Evolutionary conservation across 2,888 invertebrate species (phyloP).

Genomic region (Tenodera sinensis): DNA sequence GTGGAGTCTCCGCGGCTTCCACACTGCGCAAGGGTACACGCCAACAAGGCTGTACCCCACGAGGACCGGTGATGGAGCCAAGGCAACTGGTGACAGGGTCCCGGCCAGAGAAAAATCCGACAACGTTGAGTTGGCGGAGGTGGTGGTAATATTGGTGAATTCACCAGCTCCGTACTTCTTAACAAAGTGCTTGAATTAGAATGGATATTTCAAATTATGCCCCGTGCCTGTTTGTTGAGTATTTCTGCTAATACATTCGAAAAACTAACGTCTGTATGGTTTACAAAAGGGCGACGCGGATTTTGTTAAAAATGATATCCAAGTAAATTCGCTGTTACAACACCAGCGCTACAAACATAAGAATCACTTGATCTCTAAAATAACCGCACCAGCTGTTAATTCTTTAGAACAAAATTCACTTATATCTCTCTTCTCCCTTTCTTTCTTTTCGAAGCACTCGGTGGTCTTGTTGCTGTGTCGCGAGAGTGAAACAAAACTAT

Average conservation of each 20-base stretch:
- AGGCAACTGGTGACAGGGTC: constrained; percentile 28
- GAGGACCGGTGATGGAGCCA: constrained; percentile 30
- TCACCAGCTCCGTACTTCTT: neutral
- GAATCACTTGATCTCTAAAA: neutral
- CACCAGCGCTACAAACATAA: neutral
- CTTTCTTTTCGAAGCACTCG: neutral
- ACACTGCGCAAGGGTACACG: constrained; percentile 54
- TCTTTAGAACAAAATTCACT: neutral
- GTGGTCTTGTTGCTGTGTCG: neutral
- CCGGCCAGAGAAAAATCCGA: neutral
- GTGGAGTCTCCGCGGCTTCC: constrained; percentile 42
- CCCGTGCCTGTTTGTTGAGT: neutral
- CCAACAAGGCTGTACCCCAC: constrained; percentile 54
- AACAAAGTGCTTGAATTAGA: neutral
- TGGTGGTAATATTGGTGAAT: neutral
- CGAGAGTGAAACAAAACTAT: neutral
- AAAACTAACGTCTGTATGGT: neutral
- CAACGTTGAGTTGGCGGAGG: neutral
- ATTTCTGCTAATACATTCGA: neutral
- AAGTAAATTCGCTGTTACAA: neutral
- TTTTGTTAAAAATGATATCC: neutral
- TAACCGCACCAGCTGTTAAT: neutral
- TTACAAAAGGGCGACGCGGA: neutral
- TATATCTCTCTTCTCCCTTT: neutral
- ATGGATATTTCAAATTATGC: neutral